Evolutionary conservation across 2,888 invertebrate genomes (phyloP).

Genomic region (Microctonus aethiopoides): DNA sequence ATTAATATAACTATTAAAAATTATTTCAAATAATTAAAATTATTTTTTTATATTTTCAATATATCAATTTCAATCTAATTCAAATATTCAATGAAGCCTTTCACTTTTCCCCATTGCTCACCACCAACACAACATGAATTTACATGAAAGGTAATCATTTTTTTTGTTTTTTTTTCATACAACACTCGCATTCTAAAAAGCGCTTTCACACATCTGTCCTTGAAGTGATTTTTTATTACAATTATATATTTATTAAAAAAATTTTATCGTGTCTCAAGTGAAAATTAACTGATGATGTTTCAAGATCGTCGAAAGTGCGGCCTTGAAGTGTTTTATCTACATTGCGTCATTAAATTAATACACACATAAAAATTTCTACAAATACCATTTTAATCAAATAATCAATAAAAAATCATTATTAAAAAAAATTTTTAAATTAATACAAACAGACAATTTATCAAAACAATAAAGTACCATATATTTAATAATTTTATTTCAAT

Average conservation of each 20-base stretch:
- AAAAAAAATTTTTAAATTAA: no score
- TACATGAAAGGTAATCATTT: slow-evolving; percentile 8
- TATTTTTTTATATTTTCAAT: not conserved
- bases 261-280: slow-evolving; percentile 8
- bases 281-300: slow-evolving; percentile 11
- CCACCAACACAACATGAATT: not conserved
- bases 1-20: no score
- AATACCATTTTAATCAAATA: no score
- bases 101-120: slow-evolving; percentile 7
- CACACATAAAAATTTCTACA: no score
- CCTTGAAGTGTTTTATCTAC: slow-evolving; percentile 4
- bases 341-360: not conserved
- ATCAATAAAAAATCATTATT: no score
- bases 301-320: slow-evolving; percentile 16
- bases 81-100: not conserved
- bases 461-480: no score
- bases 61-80: not conserved
- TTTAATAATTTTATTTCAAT: not conserved
- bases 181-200: not conserved
- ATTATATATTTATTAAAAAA: not conserved
- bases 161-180: no score
- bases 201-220: slow-evolving; percentile 8
- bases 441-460: no score
- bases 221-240: not conserved
- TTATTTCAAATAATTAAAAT: not conserved